A percentile compares a stretch with the other conserved stretches of the same genome.
Conservation (phyloP, 2,797 vertebrate genomes). For the Gymnodraco acuticeps region DNA sequence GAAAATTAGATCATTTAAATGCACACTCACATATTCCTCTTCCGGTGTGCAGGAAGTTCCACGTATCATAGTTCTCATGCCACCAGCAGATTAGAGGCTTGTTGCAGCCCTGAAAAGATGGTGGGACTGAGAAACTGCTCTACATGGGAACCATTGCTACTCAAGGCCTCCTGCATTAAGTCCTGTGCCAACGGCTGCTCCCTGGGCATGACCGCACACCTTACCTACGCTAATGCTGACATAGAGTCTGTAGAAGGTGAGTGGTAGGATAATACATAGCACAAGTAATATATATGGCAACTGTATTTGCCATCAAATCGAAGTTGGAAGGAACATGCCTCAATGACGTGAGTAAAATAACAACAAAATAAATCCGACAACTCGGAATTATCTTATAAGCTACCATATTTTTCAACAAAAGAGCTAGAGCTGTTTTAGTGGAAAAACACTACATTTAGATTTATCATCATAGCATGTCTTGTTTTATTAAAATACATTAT, state of each 20-base stretch:
- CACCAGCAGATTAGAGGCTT: conserved; percentile 25
- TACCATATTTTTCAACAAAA: not conserved
- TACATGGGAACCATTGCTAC: conserved; percentile 92
- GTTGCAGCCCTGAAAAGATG: conserved; percentile 82
- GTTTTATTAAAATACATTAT: not conserved
- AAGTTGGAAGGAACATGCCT: not conserved
- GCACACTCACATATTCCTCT: conserved; percentile 52
- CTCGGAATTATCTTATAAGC: not conserved
- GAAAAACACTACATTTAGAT: not conserved
- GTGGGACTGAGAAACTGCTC: conserved; percentile 91
- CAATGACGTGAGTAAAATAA: not conserved
- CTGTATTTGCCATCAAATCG: not conserved
- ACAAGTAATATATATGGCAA: not conserved
- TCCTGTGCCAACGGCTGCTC: conserved; percentile 94
- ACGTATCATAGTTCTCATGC: conserved; percentile 33
- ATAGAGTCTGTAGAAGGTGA: conserved; percentile 92
- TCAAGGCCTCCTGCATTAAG: conserved; percentile 93
- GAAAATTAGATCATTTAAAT: conserved; percentile 66
- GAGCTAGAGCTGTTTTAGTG: not conserved
- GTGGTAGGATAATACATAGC: conserved; percentile 17
- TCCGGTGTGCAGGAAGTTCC: conserved; percentile 22
- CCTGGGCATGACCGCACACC: conserved; percentile 89
- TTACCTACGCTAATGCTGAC: conserved; percentile 91
- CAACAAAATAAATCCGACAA: too few relatives aligned
- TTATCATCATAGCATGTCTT: not conserved